Conservation (phyloP, 2,888 invertebrate species). For the Andrena hattorfiana region DNA sequence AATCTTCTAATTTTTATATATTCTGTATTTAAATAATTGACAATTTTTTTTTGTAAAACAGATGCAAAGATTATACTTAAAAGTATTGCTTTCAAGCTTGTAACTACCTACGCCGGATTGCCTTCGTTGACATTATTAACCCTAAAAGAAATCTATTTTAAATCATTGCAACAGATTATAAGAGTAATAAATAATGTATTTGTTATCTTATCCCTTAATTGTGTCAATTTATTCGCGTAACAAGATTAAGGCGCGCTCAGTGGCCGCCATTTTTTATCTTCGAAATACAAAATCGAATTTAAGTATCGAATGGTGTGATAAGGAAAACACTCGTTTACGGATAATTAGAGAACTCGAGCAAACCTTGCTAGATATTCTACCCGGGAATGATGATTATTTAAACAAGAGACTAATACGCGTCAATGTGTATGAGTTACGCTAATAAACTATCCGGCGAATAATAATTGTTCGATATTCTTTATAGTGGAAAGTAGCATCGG, state of each 20-base stretch:
- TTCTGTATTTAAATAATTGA: not conserved
- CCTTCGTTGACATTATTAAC: not conserved
- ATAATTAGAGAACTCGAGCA: not conserved
- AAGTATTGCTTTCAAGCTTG: not conserved
- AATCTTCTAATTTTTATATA: not conserved
- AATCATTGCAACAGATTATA: constrained; percentile 7
- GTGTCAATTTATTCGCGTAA: not conserved
- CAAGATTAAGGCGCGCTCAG: not conserved
- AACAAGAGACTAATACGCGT: constrained; percentile 1
- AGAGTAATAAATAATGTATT: constrained; percentile 19
- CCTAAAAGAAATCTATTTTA: constrained; percentile 6
- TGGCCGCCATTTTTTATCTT: constrained; percentile 12
- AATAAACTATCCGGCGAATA: not conserved
- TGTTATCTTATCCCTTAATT: constrained; percentile 17
- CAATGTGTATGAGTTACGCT: not conserved
- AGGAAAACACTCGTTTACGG: not conserved
- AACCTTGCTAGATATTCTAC: not conserved
- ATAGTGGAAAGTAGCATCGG: not conserved
- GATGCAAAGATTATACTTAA: not conserved
- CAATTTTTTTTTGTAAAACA: not conserved
- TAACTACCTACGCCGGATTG: not conserved
- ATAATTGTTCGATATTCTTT: not conserved
- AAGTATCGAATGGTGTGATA: not conserved
- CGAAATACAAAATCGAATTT: constrained; percentile 2
- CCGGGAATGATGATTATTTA: not conserved